Percentiles rank a stretch among this genome's conserved stretches.
Conservation (phyloP, 2,888 invertebrate species). For the Papilio elwesi region DNA sequence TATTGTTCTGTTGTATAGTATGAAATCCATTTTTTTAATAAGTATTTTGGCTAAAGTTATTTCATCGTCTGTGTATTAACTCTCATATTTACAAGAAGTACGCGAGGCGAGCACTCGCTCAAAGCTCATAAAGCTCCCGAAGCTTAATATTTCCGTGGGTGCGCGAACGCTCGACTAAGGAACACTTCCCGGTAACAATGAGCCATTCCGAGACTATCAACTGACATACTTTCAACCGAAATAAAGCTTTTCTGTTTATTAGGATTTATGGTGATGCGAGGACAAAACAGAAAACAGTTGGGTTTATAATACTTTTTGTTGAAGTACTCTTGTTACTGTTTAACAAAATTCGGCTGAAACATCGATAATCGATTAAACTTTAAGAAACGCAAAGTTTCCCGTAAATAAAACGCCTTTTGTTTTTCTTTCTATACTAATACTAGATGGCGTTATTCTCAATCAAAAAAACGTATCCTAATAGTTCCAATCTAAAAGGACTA, state of each 20-base stretch:
- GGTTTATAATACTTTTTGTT: too few species aligned
- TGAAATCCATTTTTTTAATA: neutral
- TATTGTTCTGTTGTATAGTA: too few species aligned
- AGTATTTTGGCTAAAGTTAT: neutral
- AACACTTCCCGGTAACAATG: slow-evolving; percentile 11
- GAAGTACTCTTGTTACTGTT: too few species aligned
- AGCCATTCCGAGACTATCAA: slow-evolving; percentile 5
- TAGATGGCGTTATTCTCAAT: too few species aligned
- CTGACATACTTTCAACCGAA: slow-evolving; percentile 5
- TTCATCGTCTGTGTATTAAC: neutral
- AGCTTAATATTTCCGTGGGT: slow-evolving; percentile 12
- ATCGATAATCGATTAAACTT: too few species aligned
- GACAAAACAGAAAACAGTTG: neutral
- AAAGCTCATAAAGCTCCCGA: neutral
- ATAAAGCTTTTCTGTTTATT: neutral
- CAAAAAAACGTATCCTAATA: too few species aligned
- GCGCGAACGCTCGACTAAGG: slow-evolving; percentile 5
- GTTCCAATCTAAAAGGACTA: too few species aligned
- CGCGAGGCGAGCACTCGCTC: neutral
- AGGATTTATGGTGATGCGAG: neutral
- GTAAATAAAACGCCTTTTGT: too few species aligned
- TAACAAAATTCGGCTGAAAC: neutral
- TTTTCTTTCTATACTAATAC: too few species aligned
- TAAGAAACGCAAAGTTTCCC: too few species aligned
- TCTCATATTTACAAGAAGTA: neutral